Conservation (phyloP, 1,140 invertebrate species). For the Ylistrum balloti region DNA sequence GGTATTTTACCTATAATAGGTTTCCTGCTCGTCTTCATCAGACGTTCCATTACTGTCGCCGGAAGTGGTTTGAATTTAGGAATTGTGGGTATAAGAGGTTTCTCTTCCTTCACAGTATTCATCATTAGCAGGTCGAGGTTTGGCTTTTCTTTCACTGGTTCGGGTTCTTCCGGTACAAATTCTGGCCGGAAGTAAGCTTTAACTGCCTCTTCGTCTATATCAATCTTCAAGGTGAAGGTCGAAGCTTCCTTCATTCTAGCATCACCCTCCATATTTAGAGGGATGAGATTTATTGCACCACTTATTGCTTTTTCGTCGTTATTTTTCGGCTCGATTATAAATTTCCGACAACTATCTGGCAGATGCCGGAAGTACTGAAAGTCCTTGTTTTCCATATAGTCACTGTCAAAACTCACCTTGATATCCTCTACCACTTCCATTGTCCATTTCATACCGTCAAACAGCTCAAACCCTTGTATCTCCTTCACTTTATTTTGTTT, state of each 20-base stretch:
- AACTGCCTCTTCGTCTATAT: conserved; percentile 71
- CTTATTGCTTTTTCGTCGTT: conserved; percentile 69
- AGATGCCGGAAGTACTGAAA: conserved; percentile 73
- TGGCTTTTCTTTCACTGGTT: conserved; percentile 69
- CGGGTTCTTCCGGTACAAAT: conserved; percentile 69
- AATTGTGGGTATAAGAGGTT: conserved; percentile 58
- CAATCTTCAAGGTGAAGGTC: conserved; percentile 68
- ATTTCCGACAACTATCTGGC: conserved; percentile 74
- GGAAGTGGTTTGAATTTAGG: conserved; percentile 68
- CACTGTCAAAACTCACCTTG: conserved; percentile 67
- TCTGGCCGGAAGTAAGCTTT: conserved; percentile 73
- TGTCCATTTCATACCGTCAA: conserved; percentile 73
- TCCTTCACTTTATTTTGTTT: conserved; percentile 42
- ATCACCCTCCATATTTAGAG: conserved; percentile 63
- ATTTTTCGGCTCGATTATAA: conserved; percentile 73
- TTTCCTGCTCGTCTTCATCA: conserved; percentile 69
- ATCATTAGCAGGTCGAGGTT: conserved; percentile 63
- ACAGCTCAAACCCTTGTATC: conserved; percentile 69
- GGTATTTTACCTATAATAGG: conserved; percentile 67
- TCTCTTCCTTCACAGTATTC: conserved; percentile 60
- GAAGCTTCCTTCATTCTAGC: conserved; percentile 63
- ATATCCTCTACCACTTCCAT: conserved; percentile 72
- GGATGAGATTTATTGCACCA: conserved; percentile 69
- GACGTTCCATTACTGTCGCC: conserved; percentile 65
- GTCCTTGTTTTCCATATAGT: conserved; percentile 70